Conservation (phyloP, 2,113 vertebrate genomes). For the Aegithalos caudatus region DNA sequence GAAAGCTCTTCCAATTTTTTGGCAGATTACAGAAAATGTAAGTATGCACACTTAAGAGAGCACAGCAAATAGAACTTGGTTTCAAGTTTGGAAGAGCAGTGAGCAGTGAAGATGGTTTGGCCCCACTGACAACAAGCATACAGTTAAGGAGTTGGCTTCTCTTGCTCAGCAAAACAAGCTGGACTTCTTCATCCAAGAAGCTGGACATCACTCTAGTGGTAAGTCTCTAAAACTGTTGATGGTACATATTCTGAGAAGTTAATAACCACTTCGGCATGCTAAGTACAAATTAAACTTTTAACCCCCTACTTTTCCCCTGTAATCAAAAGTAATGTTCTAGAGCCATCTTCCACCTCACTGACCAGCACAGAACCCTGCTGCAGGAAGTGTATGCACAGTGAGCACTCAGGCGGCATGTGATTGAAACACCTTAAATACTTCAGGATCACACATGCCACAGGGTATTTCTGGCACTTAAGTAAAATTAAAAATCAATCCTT, state of each 20-base stretch:
- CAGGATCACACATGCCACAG: not conserved
- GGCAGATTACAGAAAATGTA: not conserved
- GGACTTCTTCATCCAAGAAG: not conserved
- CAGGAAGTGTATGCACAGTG: not conserved
- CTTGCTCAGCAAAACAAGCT: not conserved
- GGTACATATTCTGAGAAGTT: not conserved
- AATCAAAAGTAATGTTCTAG: not conserved
- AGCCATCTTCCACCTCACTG: not conserved
- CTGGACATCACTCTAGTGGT: not conserved
- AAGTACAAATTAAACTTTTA: not conserved
- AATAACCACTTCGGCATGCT: not conserved
- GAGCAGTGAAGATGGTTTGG: not conserved
- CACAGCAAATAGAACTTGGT: not conserved
- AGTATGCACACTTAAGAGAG: rapidly evolving
- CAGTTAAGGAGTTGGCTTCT: not conserved
- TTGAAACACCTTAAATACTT: not conserved
- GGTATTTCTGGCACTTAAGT: not conserved
- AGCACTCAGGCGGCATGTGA: not conserved
- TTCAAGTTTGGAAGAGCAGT: not conserved
- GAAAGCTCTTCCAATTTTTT: not conserved
- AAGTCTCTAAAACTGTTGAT: not conserved
- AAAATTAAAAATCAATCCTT: not conserved
- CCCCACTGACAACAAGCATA: not conserved
- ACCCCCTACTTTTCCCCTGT: not conserved
- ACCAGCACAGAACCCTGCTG: not conserved